Conservation (phyloP, 2,797 vertebrate genomes). For the Ctenopoma kingsleyae region DNA sequence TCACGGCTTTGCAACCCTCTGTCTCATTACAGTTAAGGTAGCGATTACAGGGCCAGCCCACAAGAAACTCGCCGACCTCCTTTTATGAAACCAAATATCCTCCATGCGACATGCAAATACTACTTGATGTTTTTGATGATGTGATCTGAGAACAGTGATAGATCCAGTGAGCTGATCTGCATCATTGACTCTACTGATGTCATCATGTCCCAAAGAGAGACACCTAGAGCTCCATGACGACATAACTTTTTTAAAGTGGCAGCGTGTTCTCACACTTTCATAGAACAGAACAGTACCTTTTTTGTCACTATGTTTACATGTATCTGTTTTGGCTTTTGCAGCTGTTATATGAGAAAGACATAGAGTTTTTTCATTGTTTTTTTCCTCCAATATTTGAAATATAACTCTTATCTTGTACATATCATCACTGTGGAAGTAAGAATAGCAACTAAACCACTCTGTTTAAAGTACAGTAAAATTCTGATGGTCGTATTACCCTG, state of each 20-base stretch:
- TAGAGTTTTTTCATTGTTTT: neutral
- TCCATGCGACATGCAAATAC: conserved; percentile 48
- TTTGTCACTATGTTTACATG: neutral
- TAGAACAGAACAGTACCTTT: neutral
- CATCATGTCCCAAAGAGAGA: conserved; percentile 8
- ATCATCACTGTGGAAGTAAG: conserved; percentile 7
- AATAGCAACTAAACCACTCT: neutral
- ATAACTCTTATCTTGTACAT: neutral
- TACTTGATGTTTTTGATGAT: conserved; percentile 70
- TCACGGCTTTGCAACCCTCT: conserved; percentile 33
- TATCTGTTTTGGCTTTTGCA: neutral
- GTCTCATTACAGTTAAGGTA: conserved; percentile 72
- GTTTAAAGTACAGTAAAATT: neutral
- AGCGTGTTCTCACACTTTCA: neutral
- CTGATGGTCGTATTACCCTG: neutral
- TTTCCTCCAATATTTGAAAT: too few relatives aligned
- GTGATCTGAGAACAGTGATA: conserved; percentile 62
- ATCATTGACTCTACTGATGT: conserved; percentile 40
- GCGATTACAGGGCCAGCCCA: conserved; percentile 59
- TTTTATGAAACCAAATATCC: conserved; percentile 66
- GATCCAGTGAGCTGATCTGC: conserved; percentile 50
- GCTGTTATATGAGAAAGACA: neutral
- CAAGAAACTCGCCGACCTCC: conserved; percentile 50
- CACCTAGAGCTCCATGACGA: neutral
- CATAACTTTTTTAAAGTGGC: neutral